A percentile compares a stretch with the other conserved stretches of the same genome.
phyloP scores from a whole-genome alignment of 2,797 vertebrate species.

The Carduelis carduelis region DNA sequence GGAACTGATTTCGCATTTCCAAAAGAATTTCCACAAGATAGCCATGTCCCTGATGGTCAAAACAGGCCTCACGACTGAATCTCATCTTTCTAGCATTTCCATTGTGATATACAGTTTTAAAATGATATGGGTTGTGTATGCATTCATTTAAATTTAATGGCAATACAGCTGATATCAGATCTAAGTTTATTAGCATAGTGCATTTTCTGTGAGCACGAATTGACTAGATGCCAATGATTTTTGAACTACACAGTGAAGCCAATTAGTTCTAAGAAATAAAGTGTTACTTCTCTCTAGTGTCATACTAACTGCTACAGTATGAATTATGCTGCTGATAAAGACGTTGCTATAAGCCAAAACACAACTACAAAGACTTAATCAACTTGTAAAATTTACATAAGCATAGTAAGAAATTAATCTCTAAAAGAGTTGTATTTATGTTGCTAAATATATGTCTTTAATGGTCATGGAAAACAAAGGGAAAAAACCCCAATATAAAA shows the following conservation, averaged over 20 bases:
- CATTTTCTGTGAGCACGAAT: slow-evolving; percentile 30
- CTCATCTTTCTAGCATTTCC: not conserved
- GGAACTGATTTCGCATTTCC: not conserved
- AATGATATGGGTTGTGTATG: not conserved
- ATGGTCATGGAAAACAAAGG: slow-evolving; percentile 16
- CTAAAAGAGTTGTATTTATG: slow-evolving; percentile 1
- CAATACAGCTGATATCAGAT: slow-evolving; percentile 25
- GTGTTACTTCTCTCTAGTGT: slow-evolving; percentile 57
- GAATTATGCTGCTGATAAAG: slow-evolving; percentile 59
- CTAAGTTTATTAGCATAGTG: not conserved
- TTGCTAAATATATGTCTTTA: not conserved
- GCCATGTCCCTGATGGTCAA: not conserved
- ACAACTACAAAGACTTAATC: slow-evolving; percentile 62
- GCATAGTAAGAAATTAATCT: slow-evolving; percentile 48
- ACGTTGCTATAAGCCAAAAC: slow-evolving; percentile 63
- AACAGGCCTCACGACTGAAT: not conserved
- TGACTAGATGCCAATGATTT: slow-evolving; percentile 52
- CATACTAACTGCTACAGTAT: slow-evolving; percentile 50
- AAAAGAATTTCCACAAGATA: not conserved
- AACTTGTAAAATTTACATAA: slow-evolving; percentile 54
- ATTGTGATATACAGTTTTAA: not conserved
- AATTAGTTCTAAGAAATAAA: slow-evolving; percentile 70
- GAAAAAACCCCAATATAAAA: slow-evolving; percentile 37
- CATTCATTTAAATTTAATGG: slow-evolving; percentile 34
- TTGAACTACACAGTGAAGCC: slow-evolving; percentile 43